phyloP scores from a whole-genome alignment of 2,113 vertebrate species.

The Machaerirhynchus nigripectus region DNA sequence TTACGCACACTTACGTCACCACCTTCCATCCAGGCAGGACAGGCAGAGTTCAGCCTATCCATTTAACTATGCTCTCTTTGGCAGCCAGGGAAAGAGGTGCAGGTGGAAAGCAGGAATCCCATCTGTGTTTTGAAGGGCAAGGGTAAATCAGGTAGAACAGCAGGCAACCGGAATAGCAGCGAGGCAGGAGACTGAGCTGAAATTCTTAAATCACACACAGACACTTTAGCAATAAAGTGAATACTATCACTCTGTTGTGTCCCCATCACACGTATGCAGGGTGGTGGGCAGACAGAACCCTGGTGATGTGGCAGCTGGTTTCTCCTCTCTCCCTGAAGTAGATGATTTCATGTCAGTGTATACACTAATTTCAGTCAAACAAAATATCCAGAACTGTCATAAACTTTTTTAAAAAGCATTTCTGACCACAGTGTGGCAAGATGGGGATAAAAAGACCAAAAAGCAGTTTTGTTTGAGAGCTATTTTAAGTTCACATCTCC shows the following conservation, averaged over 20 bases:
- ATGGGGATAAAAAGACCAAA: background rate
- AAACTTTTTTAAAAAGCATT: background rate
- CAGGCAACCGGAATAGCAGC: rapidly evolving
- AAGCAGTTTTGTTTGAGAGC: background rate
- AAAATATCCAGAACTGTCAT: background rate
- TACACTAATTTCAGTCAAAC: background rate
- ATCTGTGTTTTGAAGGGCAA: background rate
- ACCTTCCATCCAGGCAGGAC: background rate
- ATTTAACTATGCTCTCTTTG: background rate
- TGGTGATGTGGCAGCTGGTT: background rate
- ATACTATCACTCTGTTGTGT: background rate
- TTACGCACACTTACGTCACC: background rate
- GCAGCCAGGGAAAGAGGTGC: background rate
- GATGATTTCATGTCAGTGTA: background rate
- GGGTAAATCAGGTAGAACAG: background rate
- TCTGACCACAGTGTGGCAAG: background rate
- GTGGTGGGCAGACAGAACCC: background rate
- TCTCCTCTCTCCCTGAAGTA: background rate
- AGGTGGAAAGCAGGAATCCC: background rate
- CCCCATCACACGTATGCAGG: background rate
- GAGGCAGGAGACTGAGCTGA: background rate
- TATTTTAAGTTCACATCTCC: conserved; percentile 3
- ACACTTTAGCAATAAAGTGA: background rate
- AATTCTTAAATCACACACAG: background rate
- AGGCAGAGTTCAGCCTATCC: background rate